phyloP scores from a whole-genome alignment of 1,140 invertebrate genomes.

The Mizuhopecten yessoensis region DNA sequence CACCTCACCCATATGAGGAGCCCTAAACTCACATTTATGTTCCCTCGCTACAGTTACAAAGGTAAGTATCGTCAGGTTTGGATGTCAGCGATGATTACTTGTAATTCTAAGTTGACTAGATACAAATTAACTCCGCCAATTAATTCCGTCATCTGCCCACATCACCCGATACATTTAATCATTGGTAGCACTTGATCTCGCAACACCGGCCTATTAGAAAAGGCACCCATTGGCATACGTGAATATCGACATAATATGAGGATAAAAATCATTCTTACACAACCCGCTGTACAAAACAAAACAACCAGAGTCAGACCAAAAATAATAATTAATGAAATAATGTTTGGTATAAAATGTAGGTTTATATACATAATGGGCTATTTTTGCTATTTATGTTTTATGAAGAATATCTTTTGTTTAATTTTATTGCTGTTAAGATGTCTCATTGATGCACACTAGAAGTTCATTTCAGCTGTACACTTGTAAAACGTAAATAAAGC shows the following conservation, averaged over 20 bases:
- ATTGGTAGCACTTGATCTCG: not conserved
- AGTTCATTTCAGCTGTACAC: too few relatives aligned
- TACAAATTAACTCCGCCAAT: not conserved
- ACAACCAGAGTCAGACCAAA: too few relatives aligned
- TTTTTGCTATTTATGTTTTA: too few relatives aligned
- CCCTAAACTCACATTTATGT: not conserved
- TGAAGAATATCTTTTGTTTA: too few relatives aligned
- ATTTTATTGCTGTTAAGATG: too few relatives aligned
- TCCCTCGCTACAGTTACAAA: not conserved
- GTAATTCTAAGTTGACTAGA: not conserved
- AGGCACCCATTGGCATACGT: not conserved
- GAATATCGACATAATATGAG: not conserved
- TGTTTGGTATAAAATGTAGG: too few relatives aligned
- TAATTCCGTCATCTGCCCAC: not conserved
- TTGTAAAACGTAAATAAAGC: too few relatives aligned
- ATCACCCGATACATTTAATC: constrained; percentile 30
- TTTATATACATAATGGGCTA: too few relatives aligned
- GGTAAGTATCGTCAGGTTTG: not conserved
- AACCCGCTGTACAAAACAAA: not conserved
- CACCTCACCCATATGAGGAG: not conserved
- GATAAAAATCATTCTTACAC: not conserved
- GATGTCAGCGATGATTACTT: not conserved
- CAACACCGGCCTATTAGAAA: not conserved
- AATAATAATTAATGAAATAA: too few relatives aligned
- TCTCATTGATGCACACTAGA: too few relatives aligned